Conservation (phyloP, 2,113 vertebrate species). For the Montifringilla adamsi region DNA sequence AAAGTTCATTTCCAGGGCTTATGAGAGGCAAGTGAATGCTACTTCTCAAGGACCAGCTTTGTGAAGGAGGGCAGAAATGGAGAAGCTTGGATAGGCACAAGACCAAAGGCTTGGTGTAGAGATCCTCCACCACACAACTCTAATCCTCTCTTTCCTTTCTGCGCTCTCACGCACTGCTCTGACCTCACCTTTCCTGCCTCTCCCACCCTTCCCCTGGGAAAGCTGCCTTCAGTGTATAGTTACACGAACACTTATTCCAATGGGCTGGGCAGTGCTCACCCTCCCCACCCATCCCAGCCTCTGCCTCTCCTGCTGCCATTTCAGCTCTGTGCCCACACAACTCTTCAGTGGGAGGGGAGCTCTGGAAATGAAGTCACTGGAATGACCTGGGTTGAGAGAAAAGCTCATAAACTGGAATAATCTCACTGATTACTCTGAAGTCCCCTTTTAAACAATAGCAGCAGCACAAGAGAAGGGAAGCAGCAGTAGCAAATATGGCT, state of each 20-base stretch:
- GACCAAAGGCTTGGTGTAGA: not conserved
- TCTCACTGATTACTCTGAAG: not conserved
- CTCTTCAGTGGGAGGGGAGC: not conserved
- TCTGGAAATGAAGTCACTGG: not conserved
- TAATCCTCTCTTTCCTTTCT: constrained; percentile 42
- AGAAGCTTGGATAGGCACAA: not conserved
- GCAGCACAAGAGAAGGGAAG: not conserved
- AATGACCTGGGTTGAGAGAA: not conserved
- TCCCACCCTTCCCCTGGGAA: constrained; percentile 25
- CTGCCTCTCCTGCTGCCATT: not conserved
- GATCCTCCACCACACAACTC: not conserved
- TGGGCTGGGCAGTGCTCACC: not conserved
- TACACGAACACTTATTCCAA: not conserved
- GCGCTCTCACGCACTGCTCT: not conserved
- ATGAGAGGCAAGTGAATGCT: not conserved
- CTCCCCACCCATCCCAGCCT: not conserved
- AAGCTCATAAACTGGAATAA: not conserved
- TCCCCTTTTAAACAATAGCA: not conserved
- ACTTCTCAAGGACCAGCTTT: not conserved
- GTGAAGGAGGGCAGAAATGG: not conserved
- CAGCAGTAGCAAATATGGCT: not conserved
- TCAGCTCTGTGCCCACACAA: not conserved
- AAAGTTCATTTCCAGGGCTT: constrained; percentile 11
- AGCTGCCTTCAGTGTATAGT: not conserved
- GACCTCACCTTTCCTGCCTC: constrained; percentile 44